Evolutionary conservation across 2,797 vertebrate genomes (phyloP).

Genomic region (Cottoperca gobio): DNA sequence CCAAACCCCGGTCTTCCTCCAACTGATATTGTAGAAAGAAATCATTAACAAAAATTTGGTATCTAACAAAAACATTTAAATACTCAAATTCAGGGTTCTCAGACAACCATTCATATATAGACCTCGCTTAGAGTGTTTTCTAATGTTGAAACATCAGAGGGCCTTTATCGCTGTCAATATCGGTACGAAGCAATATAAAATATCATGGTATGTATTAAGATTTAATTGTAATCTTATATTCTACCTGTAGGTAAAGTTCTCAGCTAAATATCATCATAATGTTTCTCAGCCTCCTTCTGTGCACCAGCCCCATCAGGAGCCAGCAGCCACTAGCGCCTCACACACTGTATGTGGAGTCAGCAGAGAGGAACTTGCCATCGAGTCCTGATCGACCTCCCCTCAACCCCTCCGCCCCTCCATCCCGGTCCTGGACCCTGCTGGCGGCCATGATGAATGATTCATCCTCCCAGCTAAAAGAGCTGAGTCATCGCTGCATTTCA

Average conservation of each 20-base stretch:
- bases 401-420: slow-evolving; percentile 49
- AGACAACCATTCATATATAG: not conserved
- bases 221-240: not conserved
- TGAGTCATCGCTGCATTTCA: slow-evolving; percentile 78
- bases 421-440: slow-evolving; percentile 67
- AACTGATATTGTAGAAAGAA: not conserved
- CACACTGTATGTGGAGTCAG: slow-evolving; percentile 67
- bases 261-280: not conserved
- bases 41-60: not conserved
- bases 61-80: not conserved
- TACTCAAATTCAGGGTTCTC: not conserved
- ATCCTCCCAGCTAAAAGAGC: slow-evolving; percentile 73
- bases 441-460: slow-evolving; percentile 85
- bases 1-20: not conserved
- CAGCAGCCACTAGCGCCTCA: slow-evolving; percentile 30
- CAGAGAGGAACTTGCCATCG: slow-evolving; percentile 76
- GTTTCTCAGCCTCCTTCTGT: slow-evolving; percentile 5
- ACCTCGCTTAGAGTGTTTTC: not conserved
- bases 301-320: not conserved
- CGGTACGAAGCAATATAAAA: not conserved
- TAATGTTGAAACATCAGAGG: not conserved
- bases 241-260: not conserved
- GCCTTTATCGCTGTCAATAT: not conserved
- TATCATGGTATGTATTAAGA: not conserved
- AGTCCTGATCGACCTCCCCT: slow-evolving; percentile 73